Evolutionary conservation across 2,888 invertebrate genomes (phyloP), one percentile per base, ranked within the genome.

Genomic region (Metalampra italica): DNA sequence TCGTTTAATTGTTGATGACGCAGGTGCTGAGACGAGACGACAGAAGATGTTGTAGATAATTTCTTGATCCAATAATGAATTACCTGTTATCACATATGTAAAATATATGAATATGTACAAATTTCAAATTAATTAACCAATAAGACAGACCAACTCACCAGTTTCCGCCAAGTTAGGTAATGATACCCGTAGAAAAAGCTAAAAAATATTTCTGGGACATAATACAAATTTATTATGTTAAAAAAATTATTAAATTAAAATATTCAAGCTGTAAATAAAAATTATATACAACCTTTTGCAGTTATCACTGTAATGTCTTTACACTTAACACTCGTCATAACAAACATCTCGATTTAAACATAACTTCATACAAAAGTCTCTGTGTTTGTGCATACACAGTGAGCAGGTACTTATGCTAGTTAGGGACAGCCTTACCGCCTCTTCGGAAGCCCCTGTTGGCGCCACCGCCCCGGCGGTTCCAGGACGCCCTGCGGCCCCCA

Each of bases 241-340:
- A 70, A 67, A n/a, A 79, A 68, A 75, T 79, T 78, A 79, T 64
- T 57, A 67, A 78, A 78, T 72, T 76, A 78, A 78, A 79, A 74
- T 76, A 82, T 29, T n/a, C 72, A 84, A 80, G 84, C 78, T 73
- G 77, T 81, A 80, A 82, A 74, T 68, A 72, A 72, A 78, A 81
- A 81, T 73, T 86, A 85, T 88, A 62, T 87, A 87, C 88, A 88
- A 83, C 82, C 76, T 78, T 73, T 74, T 70, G 66, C 68, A 74
- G 74, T 64, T 22, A 69, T 72, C 78, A 83, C 78, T 73, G 65
- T 72, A 68, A 75, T 72, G 65, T 72, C 69, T 76, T 78, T 76
- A 78, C 83, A 84, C 83, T 71, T 68, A 68, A 71, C 68, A 71
- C 69, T 71, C 60, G 58, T 68, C 59, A 57, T 63, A 55, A 61